These are phyloP conservation scores for Mamestra brassicae DNA, from an alignment of 2,888 invertebrate genomes.

Conservation along the genomic window DNA sequence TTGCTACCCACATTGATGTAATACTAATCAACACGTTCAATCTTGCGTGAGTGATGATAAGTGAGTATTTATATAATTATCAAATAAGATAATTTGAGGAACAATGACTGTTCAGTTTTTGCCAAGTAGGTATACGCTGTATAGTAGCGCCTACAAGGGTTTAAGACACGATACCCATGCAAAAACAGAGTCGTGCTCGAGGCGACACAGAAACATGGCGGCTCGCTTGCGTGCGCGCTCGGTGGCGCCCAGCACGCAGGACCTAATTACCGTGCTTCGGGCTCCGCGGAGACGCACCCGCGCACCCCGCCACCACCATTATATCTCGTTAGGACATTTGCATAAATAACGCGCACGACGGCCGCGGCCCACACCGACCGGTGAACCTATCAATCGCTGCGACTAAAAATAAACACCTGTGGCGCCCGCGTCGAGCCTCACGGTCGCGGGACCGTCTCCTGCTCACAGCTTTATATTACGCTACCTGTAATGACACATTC, in stretches of 20 bases:
- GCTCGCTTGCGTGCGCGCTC: conserved; percentile 75
- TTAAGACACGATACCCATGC: conserved; percentile 80
- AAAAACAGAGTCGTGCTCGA: conserved; percentile 87
- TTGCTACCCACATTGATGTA: conserved; percentile 25
- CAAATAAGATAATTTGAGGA: conserved; percentile 70
- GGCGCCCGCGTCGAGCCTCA: conserved; percentile 53
- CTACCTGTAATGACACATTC: conserved; percentile 82
- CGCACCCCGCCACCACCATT: conserved; percentile 83
- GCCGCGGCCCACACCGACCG: conserved; percentile 81
- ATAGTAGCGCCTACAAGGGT: conserved; percentile 79
- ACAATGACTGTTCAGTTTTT: conserved; percentile 76
- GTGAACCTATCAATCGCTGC: conserved; percentile 85
- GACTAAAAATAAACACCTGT: conserved; percentile 84
- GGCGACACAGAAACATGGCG: conserved; percentile 88
- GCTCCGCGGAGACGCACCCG: conserved; percentile 77
- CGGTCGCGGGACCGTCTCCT: conserved; percentile 53
- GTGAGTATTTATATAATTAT: conserved; percentile 65
- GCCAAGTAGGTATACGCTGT: conserved; percentile 68
- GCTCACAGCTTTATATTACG: conserved; percentile 76
- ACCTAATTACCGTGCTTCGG: conserved; percentile 89
- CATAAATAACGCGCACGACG: conserved; percentile 87
- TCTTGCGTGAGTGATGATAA: conserved; percentile 57
- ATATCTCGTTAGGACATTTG: conserved; percentile 90
- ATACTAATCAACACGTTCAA: conserved; percentile 37
- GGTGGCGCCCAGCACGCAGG: conserved; percentile 80